Evolutionary conservation across 2,888 invertebrate genomes (phyloP), one percentile per base, ranked within the genome.

Genomic region (Neoaliturus tenellus): DNA sequence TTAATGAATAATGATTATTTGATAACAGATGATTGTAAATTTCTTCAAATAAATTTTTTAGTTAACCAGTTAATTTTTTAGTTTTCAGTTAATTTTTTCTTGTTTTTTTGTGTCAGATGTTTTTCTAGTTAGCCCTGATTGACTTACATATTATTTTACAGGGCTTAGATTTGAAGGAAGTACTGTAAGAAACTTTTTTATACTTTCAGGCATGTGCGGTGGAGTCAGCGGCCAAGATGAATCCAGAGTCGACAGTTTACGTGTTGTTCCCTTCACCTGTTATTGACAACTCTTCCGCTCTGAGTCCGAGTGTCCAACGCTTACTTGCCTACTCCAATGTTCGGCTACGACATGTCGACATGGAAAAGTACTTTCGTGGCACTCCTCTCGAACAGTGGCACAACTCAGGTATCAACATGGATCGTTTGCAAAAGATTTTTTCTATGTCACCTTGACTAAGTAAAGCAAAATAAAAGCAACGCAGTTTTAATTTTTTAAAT

Each of bases 201-300:
- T n/a, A 14, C 44, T 73, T 39, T 14, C 94, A 95, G 88, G 93
- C 94, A 0, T 95, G 95, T 88, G 93, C 94, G 0, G 92, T 95
- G 0, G 95, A 95, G 90, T 94, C 95, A 0, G 94, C 95, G 0
- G 94, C 95, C 0, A 90, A 90, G 85, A 90, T 93, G 87, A 94
- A 95, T 88, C 94, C 93, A 0, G 89, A 91, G 44, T 91, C 91
- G 88, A 91, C 92, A 62, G 91, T 95, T 0, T 92, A 93, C 86
- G 85, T 88, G 5, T 83, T 88, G 55, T 85, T 87, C 69, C 86
- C 87, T 20, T 87, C 88, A 8, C 87, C 88, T n/a, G 83, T 87
- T n/a, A 39, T 35, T 2, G 44, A 75, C 58, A 81, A 84, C 58
- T 23, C 41, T 0, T 33, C 81, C 12, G 17, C 71, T 10, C 33